A percentile compares a stretch with the other conserved stretches of the same genome.
These are phyloP conservation scores for Parnassius orleans DNA, from an alignment of 2,888 invertebrate genomes.

Conservation along the genomic window DNA sequence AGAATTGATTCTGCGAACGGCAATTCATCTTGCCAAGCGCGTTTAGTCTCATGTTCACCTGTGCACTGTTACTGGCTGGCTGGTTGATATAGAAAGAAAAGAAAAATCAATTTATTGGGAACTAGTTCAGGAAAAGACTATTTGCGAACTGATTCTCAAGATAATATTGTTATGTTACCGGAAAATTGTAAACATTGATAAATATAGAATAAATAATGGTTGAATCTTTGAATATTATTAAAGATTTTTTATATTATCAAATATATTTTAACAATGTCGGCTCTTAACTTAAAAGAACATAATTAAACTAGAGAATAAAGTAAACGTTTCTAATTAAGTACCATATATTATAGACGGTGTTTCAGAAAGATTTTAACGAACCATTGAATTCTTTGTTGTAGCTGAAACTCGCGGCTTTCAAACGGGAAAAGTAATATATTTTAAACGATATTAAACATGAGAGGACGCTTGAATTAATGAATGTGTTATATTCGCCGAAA, in stretches of 20 bases:
- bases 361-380: conserved; percentile 56
- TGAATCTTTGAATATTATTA: neutral
- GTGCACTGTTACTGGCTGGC: too few species aligned
- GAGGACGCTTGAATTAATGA: conserved; percentile 63
- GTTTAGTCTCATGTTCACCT: too few species aligned
- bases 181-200: too few species aligned
- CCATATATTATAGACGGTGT: conserved; percentile 44
- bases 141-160: too few species aligned
- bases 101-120: too few species aligned
- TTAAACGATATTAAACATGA: conserved; percentile 48
- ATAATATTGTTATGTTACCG: too few species aligned
- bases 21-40: too few species aligned
- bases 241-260: conserved; percentile 9
- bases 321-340: conserved; percentile 47
- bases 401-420: conserved; percentile 35
- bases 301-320: conserved; percentile 49
- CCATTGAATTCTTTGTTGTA: conserved; percentile 69
- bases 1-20: too few species aligned
- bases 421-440: conserved; percentile 56
- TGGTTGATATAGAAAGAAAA: too few species aligned
- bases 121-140: too few species aligned
- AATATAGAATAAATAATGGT: too few species aligned
- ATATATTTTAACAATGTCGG: conserved; percentile 15
- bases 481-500: conserved; percentile 64
- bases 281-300: conserved; percentile 33